Base-by-base conservation (phyloP, 2,888 invertebrate genomes). In the Gisinianus flammeolus region DNA sequence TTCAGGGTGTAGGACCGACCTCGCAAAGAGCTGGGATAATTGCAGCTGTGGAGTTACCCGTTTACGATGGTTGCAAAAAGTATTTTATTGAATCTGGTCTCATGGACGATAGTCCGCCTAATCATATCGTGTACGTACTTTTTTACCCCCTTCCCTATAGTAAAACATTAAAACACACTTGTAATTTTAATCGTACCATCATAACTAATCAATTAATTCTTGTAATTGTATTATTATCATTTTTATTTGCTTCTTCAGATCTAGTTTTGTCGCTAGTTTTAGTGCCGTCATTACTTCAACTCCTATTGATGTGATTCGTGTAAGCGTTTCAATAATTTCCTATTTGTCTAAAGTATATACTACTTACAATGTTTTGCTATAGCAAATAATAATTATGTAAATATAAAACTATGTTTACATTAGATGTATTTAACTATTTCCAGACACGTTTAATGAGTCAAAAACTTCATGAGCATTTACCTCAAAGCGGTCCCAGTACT, bases 401-500 rank as follows among this genome's bases (percentile, higher is more conserved):
- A n/a, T n/a, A n/a, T n/a, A n/a, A n/a, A n/a, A n/a, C n/a, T n/a
- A n/a, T n/a, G n/a, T n/a, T n/a, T n/a, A n/a, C n/a, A n/a, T n/a
- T n/a, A n/a, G 97, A 91, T 97, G 79, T 89, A 96, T 89, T 96
- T 96, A 87, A 89, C 91, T 88, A 79, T 79, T 90, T 90, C 62
- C 88, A 96, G 96, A 97, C 97, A 71, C 91, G 97, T 82, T 88
- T 97, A 85, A 97, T 97, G 97, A 96, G 96, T 89, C 97, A 97
- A 89, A 91, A 83, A 76, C 30, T 80, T 16, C 78, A 78, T 5
- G 19, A 58, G 28, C 82, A 75, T 67, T 28, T 28, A 16, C 24
- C 2, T 62, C 62, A 22, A 19, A 22, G 5, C 10, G 28, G 5
- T 19, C 24, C 31, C 1, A 56, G 56, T 6, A n/a, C 28, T 28